Conservation (phyloP, 2,888 invertebrate species). For the Cryptus armator region DNA sequence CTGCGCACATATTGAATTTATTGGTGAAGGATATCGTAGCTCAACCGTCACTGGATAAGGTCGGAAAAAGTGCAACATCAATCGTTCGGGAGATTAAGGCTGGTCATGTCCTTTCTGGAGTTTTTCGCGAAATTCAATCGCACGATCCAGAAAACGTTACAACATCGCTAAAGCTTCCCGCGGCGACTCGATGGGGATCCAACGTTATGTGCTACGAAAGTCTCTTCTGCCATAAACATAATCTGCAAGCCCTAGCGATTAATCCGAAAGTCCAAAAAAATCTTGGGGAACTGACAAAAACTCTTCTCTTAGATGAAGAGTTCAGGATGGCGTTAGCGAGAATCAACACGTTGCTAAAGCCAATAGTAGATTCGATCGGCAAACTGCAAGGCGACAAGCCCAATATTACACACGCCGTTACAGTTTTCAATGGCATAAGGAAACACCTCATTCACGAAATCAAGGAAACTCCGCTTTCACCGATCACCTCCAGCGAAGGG, state of each 20-base stretch:
- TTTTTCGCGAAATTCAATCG: slow-evolving; percentile 62
- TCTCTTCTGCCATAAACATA: slow-evolving; percentile 70
- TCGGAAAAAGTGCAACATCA: slow-evolving; percentile 67
- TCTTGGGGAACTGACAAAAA: slow-evolving; percentile 60
- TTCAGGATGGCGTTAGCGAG: slow-evolving; percentile 67
- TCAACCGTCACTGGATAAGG: slow-evolving; percentile 50
- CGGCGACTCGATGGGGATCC: slow-evolving; percentile 71
- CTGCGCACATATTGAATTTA: slow-evolving; percentile 73
- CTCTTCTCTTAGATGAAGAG: slow-evolving; percentile 65
- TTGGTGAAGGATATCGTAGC: slow-evolving; percentile 72
- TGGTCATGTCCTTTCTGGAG: slow-evolving; percentile 67
- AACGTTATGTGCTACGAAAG: slow-evolving; percentile 71
- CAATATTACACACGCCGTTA: slow-evolving; percentile 70
- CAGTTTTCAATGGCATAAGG: too few relatives aligned
- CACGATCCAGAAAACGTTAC: slow-evolving; percentile 46
- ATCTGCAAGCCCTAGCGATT: slow-evolving; percentile 71
- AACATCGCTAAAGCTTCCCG: slow-evolving; percentile 69
- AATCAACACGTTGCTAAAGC: slow-evolving; percentile 65
- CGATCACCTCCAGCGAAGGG: slow-evolving; percentile 64
- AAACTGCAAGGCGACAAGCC: slow-evolving; percentile 70
- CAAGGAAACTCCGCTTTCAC: slow-evolving; percentile 69
- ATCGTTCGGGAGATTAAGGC: slow-evolving; percentile 73
- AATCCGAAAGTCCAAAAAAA: slow-evolving; percentile 66
- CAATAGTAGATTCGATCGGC: slow-evolving; percentile 68
- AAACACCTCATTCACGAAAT: too few relatives aligned